phyloP scores from a whole-genome alignment of 2,797 vertebrate species.

The Nasua narica region DNA sequence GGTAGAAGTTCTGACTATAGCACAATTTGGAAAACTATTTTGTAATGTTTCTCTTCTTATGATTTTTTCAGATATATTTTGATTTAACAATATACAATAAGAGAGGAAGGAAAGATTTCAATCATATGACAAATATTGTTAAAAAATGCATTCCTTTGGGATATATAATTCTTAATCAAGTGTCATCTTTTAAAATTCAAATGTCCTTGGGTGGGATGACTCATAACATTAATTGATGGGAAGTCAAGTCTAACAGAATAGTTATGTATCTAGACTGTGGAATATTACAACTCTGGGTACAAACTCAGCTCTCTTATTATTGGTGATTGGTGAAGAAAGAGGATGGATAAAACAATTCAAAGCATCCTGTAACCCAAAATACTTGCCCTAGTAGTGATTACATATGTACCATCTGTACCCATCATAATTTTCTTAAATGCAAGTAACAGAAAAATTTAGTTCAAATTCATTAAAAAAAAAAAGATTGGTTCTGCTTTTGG shows the following conservation, averaged over 20 bases:
- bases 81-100: not conserved
- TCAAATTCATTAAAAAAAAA: not conserved
- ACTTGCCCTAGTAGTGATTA: not conserved
- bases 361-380: not conserved
- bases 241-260: not conserved
- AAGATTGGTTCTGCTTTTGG: not conserved
- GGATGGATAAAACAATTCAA: not conserved
- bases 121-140: not conserved
- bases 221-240: not conserved
- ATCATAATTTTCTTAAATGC: not conserved
- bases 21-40: not conserved
- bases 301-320: not conserved
- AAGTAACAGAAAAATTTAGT: not conserved
- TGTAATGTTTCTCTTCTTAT: not conserved
- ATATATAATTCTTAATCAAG: not conserved
- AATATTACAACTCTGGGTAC: not conserved
- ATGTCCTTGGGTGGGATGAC: not conserved
- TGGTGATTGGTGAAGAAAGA: not conserved
- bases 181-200: conserved; percentile 29
- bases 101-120: not conserved
- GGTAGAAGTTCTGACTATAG: not conserved
- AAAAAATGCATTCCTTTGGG: not conserved
- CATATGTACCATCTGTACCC: not conserved
- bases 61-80: not conserved
- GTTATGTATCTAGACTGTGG: not conserved